Conservation (phyloP, 2,888 invertebrate species). For the Formica aserva region DNA sequence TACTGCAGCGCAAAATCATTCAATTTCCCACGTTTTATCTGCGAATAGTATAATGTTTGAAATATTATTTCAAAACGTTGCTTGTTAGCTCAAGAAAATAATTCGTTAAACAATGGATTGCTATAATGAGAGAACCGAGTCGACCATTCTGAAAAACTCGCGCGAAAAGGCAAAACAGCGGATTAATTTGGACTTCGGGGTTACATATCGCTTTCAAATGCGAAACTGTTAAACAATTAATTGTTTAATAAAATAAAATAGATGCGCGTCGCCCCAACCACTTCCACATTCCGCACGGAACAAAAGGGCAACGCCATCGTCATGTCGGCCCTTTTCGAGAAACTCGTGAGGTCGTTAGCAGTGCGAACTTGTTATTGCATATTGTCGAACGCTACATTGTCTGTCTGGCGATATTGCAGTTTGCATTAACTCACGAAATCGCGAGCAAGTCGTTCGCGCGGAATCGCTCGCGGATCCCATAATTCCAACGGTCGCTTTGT, state of each 20-base stretch:
- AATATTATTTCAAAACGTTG: conserved; percentile 1
- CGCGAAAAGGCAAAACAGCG: conserved; percentile 25
- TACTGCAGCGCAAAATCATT: neutral
- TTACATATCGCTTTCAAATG: conserved; percentile 4
- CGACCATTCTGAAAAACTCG: conserved; percentile 10
- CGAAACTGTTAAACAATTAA: conserved; percentile 44
- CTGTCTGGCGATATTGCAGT: conserved; percentile 46
- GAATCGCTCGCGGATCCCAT: conserved; percentile 50
- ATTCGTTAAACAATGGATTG: conserved; percentile 37
- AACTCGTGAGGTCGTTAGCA: conserved; percentile 51
- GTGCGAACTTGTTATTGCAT: conserved; percentile 55
- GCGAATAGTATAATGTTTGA: neutral
- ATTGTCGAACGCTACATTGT: conserved; percentile 53
- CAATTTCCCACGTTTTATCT: neutral
- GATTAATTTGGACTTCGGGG: conserved; percentile 21
- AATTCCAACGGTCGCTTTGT: conserved; percentile 55
- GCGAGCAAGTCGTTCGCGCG: conserved; percentile 52
- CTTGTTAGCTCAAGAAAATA: conserved; percentile 8
- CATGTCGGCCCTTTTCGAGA: conserved; percentile 41
- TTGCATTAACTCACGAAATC: conserved; percentile 44
- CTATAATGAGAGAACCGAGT: conserved; percentile 13
- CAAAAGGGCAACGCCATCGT: conserved; percentile 35
- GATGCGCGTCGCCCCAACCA: conserved; percentile 12
- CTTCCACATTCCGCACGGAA: conserved; percentile 7
- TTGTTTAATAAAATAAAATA: conserved; percentile 40